Base-by-base conservation (phyloP, 2,888 invertebrate species). In the Muschampia plurimacula region DNA sequence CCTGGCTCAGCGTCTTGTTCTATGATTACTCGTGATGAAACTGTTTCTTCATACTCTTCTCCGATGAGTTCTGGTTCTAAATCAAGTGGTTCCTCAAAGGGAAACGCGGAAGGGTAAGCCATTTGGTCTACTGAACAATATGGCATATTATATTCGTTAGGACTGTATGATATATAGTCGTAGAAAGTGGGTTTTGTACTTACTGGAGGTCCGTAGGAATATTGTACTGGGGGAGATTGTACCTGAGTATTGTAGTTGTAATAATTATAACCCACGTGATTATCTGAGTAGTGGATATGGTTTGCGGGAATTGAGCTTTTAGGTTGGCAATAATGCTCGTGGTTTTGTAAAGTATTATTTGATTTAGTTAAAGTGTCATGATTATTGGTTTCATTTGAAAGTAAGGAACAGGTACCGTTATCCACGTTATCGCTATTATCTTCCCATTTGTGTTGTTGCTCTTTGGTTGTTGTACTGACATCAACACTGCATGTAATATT, bases 1-100 rank as follows among this genome's bases (percentile, higher is more conserved):
- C 92, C 93, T 0, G 90, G 90, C 36, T 90, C 89, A 0, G 88
- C 88, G 0, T 90, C 92, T 6, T 87, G 86, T 32, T 91, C 89
- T 0, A 94, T 86, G 32, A 84, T 80, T n/a, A 92, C 83, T 78
- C 87, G 92, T 12, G 92, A 92, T 2, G 90, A 85, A 1, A 93
- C 79, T 0, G 89, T 90, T 74, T 94, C 94, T 78, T 93, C 94
- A 55, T 86, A 86, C 74, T 92, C 93, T 75, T 94, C 93, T 2
- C 88, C 92, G 10, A 89, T 84, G 44, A 93, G 74, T 72, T 90
- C 88, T 1, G 93, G 90, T 75, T 92, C 90, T 6, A 88, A 84
- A 60, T 87, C 85, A 1, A 79, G 36, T 10, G 79, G 75, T 13
- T 89, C 87, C 49, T 89, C 88, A 7, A 82, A 73, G 5, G 86